Conservation (phyloP, 2,113 vertebrate species). For the Leuciscus idus region DNA sequence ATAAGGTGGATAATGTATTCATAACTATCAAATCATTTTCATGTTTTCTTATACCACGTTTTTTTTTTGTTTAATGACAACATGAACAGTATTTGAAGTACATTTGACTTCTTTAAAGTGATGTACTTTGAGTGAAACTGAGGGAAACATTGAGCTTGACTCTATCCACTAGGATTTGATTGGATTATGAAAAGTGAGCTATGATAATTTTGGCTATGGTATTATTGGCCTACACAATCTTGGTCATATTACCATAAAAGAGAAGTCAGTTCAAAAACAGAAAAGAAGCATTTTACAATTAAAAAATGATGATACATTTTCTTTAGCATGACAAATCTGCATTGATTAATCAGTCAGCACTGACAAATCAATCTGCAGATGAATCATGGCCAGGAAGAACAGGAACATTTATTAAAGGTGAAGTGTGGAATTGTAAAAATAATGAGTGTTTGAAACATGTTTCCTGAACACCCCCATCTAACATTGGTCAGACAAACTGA, state of each 20-base stretch:
- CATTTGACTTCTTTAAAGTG: neutral
- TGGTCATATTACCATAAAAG: neutral
- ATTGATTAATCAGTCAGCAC: neutral
- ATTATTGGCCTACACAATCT: neutral
- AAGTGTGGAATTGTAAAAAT: neutral
- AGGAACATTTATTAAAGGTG: neutral
- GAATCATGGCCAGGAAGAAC: too few species aligned
- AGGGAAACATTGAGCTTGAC: neutral
- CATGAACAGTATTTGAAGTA: neutral
- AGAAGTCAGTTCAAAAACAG: neutral
- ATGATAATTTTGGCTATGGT: neutral
- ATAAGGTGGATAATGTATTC: neutral
- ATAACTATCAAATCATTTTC: neutral
- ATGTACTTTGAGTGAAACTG: neutral
- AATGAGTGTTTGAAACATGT: neutral
- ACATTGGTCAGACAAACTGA: neutral
- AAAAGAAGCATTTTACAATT: neutral
- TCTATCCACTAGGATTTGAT: neutral
- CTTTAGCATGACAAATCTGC: neutral
- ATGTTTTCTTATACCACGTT: neutral
- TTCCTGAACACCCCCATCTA: neutral
- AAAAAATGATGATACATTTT: neutral
- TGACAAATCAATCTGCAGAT: neutral
- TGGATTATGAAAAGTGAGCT: neutral
- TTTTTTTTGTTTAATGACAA: neutral